phyloP scores from a whole-genome alignment of 2,113 vertebrate species.

The Xenus cinereus region DNA sequence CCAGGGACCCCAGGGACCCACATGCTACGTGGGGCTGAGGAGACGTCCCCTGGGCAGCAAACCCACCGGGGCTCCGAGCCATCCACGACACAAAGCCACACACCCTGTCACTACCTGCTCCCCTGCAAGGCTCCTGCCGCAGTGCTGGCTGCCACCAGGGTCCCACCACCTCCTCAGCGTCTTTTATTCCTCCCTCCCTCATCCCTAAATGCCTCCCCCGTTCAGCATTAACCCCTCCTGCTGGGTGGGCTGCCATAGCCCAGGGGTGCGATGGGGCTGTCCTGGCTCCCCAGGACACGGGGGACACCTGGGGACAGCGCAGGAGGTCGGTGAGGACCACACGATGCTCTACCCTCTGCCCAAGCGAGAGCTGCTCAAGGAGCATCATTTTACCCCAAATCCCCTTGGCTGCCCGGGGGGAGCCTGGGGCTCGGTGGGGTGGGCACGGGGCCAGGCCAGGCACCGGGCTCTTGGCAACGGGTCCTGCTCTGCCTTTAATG shows the following conservation, averaged over 20 bases:
- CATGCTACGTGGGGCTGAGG: accelerated
- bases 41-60: background rate
- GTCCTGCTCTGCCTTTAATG: background rate
- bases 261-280: background rate
- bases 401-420: accelerated
- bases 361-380: background rate
- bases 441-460: background rate
- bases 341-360: background rate
- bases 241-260: background rate
- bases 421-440: accelerated
- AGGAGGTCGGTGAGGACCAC: accelerated
- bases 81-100: background rate
- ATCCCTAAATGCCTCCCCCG: too few relatives aligned
- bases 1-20: background rate
- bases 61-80: background rate
- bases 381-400: background rate
- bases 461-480: background rate
- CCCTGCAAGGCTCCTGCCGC: background rate
- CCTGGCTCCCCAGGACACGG: background rate
- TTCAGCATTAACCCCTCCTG: too few relatives aligned
- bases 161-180: too few relatives aligned
- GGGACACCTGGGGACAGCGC: background rate
- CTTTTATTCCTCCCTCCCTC: background rate
- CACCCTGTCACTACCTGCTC: background rate
- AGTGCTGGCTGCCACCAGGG: too few relatives aligned